These are phyloP conservation scores for Alloplasta piceator DNA, from an alignment of 2,888 invertebrate genomes.

Conservation along the genomic window DNA sequence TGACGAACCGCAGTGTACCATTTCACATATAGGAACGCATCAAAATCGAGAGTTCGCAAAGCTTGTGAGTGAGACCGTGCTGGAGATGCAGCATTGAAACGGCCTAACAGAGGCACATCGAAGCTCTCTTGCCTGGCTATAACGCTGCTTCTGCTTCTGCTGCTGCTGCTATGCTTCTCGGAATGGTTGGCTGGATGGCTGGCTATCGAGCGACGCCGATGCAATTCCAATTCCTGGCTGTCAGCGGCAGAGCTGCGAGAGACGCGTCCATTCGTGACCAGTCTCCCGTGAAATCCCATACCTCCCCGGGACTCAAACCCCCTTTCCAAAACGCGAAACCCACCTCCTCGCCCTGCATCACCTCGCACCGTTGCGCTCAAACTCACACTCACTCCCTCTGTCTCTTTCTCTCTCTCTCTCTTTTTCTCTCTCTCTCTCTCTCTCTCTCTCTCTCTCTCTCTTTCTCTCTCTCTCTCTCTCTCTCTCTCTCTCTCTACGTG, in stretches of 20 bases:
- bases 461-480: constrained; percentile 68
- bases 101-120: constrained; percentile 70
- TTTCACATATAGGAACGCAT: constrained; percentile 34
- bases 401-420: constrained; percentile 62
- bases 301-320: constrained; percentile 72
- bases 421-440: constrained; percentile 62
- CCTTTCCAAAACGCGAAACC: constrained; percentile 31
- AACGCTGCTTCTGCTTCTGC: constrained; percentile 24
- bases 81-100: constrained; percentile 67
- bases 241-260: constrained; percentile 83
- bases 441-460: too few relatives aligned
- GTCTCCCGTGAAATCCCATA: constrained; percentile 83
- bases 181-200: constrained; percentile 73
- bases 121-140: constrained; percentile 51
- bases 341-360: constrained; percentile 67
- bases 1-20: constrained; percentile 32
- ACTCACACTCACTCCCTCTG: constrained; percentile 56
- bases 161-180: constrained; percentile 40
- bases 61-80: constrained; percentile 49
- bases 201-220: constrained; percentile 83
- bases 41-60: constrained; percentile 39
- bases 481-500: constrained; percentile 57
- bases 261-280: constrained; percentile 83
- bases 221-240: constrained; percentile 84
- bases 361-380: constrained; percentile 61